Percentiles rank a stretch among this genome's conserved stretches.
Evolutionary conservation across 1,140 invertebrate genomes (phyloP).

Genomic region (Euwallacea similis): DNA sequence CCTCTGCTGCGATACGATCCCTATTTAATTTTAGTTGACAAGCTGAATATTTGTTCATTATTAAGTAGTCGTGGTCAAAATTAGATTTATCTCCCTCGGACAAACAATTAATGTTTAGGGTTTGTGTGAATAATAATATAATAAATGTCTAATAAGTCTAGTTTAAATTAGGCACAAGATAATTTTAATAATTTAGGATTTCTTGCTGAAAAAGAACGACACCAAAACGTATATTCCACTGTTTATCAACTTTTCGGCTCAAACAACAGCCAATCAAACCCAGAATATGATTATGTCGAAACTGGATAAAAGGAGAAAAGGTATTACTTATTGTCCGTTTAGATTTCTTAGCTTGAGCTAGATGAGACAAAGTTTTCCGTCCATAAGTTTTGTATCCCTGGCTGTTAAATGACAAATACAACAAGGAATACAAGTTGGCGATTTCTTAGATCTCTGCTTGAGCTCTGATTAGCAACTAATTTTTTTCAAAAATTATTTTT

Average conservation of each 20-base stretch:
- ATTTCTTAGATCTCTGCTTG: background rate
- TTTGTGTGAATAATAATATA: background rate
- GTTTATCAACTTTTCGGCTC: conserved; percentile 90
- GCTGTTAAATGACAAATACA: no score
- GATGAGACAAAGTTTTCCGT: no score
- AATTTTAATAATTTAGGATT: conserved; percentile 61
- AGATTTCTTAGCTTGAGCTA: no score
- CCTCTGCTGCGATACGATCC: no score
- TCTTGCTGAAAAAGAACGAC: conserved; percentile 80
- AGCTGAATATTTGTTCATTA: no score
- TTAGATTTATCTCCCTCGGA: no score
- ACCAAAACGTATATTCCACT: conserved; percentile 80
- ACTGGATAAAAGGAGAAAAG: conserved; percentile 90
- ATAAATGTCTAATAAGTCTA: background rate
- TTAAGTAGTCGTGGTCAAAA: no score
- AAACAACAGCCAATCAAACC: conserved; percentile 90
- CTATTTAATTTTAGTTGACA: no score
- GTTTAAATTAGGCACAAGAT: background rate
- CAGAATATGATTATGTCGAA: conserved; percentile 96
- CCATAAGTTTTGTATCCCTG: no score
- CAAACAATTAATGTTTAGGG: background rate
- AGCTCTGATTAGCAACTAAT: conserved; percentile 1
- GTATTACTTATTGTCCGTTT: conserved; percentile 43
- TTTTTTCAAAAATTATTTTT: background rate
- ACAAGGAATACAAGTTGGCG: no score